Conservation (phyloP, 2,888 invertebrate species). For the Cetonia aurata region DNA sequence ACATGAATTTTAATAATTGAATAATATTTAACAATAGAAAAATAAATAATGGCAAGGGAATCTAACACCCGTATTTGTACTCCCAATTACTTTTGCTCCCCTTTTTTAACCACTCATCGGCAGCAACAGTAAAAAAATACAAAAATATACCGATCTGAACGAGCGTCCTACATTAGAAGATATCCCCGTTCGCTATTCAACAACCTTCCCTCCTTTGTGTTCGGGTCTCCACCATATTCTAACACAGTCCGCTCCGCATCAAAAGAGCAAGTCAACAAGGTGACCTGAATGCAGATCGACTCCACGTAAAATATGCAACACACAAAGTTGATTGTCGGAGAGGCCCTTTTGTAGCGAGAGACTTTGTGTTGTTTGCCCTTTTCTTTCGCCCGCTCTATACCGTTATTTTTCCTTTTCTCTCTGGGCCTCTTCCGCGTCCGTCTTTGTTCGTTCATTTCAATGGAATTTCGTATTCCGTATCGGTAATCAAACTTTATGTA, state of each 20-base stretch:
- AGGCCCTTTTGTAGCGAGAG: constrained; percentile 45
- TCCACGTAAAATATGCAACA: constrained; percentile 53
- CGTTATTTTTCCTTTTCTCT: constrained; percentile 31
- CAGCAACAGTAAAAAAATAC: constrained; percentile 10
- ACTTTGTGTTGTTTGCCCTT: constrained; percentile 45
- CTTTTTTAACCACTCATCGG: constrained; percentile 8
- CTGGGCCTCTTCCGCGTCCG: constrained; percentile 6
- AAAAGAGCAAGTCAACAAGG: constrained; percentile 64
- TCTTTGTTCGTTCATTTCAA: constrained; percentile 34
- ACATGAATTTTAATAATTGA: no score
- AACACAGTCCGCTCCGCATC: constrained; percentile 50
- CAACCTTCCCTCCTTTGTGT: constrained; percentile 34
- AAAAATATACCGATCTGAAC: constrained; percentile 9
- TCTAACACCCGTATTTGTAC: not conserved
- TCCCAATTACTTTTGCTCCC: constrained; percentile 4
- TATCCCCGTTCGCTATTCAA: constrained; percentile 31
- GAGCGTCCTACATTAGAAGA: constrained; percentile 14
- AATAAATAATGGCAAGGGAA: not conserved
- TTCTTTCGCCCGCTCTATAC: constrained; percentile 31
- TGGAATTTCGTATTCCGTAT: constrained; percentile 40
- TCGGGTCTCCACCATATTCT: constrained; percentile 33
- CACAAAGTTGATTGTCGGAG: constrained; percentile 48
- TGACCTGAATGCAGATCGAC: constrained; percentile 65
- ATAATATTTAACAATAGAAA: no score
- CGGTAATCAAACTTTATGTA: constrained; percentile 44